Evolutionary conservation across 2,113 vertebrate species (phyloP).

Genomic region (Serinus canaria): DNA sequence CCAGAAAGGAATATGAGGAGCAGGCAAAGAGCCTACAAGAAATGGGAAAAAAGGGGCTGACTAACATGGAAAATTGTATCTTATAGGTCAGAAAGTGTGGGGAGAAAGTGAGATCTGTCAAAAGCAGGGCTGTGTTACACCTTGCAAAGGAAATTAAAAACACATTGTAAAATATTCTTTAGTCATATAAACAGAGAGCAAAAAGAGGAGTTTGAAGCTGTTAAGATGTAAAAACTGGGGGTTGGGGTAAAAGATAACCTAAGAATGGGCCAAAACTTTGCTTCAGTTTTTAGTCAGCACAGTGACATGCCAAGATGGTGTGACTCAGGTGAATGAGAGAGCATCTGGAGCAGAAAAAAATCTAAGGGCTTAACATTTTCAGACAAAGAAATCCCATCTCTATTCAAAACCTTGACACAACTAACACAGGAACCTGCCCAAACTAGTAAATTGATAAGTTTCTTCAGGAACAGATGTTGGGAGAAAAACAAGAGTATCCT

Average conservation of each 20-base stretch:
- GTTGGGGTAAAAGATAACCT: background rate
- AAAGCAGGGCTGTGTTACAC: background rate
- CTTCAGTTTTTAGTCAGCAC: background rate
- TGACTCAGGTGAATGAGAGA: background rate
- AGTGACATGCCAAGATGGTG: background rate
- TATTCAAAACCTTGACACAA: background rate
- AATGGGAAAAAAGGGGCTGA: background rate
- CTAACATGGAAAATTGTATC: constrained; percentile 2
- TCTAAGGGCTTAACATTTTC: background rate
- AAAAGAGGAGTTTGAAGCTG: background rate
- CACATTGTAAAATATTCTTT: constrained; percentile 13
- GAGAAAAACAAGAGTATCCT: background rate
- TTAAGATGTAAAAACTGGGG: background rate
- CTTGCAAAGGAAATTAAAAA: constrained; percentile 55
- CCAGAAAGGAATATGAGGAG: background rate
- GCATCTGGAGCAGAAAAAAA: background rate
- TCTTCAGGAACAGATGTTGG: background rate
- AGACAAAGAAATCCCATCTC: background rate
- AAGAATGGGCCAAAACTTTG: background rate
- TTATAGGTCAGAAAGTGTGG: background rate
- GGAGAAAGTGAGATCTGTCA: constrained; percentile 6
- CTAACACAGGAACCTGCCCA: background rate
- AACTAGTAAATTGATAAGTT: background rate
- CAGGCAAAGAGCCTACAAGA: background rate
- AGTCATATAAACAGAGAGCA: background rate